Percentiles rank a stretch among this genome's conserved stretches.
Conservation (phyloP, 1,140 invertebrate genomes). For the Whitmania pigra region DNA sequence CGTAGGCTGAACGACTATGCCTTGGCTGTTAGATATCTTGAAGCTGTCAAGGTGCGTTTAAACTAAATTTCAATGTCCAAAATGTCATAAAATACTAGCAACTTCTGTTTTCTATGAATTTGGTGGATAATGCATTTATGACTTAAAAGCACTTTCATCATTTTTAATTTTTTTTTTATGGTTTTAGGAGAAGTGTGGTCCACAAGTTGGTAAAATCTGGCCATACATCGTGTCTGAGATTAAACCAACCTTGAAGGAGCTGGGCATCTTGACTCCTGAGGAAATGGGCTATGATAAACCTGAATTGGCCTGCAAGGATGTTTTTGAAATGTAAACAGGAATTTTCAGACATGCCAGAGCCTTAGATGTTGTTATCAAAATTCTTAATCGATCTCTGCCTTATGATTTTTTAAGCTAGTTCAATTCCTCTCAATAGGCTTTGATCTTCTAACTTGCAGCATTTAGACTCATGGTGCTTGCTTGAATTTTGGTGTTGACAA, state of each 20-base stretch:
- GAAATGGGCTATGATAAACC: slow-evolving; percentile 94
- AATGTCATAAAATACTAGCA: not conserved
- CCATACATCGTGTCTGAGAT: slow-evolving; percentile 87
- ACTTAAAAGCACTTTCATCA: not conserved
- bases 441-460: too few relatives aligned
- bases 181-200: slow-evolving; percentile 67
- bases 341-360: not conserved
- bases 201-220: slow-evolving; percentile 63
- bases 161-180: slow-evolving; percentile 11
- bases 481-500: too few relatives aligned
- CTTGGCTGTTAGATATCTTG: slow-evolving; percentile 77
- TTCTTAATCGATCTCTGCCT: too few relatives aligned
- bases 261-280: slow-evolving; percentile 85
- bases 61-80: slow-evolving; percentile 11
- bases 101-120: not conserved
- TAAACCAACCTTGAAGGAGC: slow-evolving; percentile 73
- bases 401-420: too few relatives aligned
- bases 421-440: too few relatives aligned
- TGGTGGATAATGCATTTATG: not conserved
- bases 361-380: too few relatives aligned
- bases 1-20: slow-evolving; percentile 85
- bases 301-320: slow-evolving; percentile 52
- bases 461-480: too few relatives aligned
- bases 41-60: slow-evolving; percentile 59
- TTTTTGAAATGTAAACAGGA: slow-evolving; percentile 20